Evolutionary conservation across 2,113 vertebrate species (phyloP), one percentile per base, ranked within the genome.

Genomic region (Genyomyrus donnyi): DNA sequence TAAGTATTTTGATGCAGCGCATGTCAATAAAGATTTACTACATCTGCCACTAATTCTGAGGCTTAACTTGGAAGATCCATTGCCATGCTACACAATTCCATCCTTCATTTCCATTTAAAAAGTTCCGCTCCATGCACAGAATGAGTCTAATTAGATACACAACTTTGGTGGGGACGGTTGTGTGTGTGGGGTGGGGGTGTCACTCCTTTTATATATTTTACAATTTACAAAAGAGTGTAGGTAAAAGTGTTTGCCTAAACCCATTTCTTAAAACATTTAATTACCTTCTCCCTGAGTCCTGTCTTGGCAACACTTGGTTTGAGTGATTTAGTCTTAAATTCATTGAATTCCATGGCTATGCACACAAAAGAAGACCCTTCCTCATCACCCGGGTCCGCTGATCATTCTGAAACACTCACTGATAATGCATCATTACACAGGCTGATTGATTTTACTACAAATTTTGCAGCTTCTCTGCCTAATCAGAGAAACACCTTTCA

Each of bases 31-130:
- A 50, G 15, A 52, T 87, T 52, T 31, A 87, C 24, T 52, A 53
- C 49, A 87, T 87, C 85, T 52, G 49, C n/a, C 42, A 6, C 48
- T 45, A 87, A 52, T 48, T 87, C 15, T n/a, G 49, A 35, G 85
- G 85, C 49, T 87, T 52, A 52, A 24, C 85, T 53, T 87, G 84
- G 48, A 49, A 85, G 42, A 42, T 48, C 46, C 84, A 86, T n/a
- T 53, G n/a, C 19, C 15, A 21, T 35, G 85, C 85, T 27, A 31
- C 85, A 53, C 24, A 27, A 10, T 50, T 35, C 85, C 10, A 13
- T 35, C 49, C 85, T 53, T 87, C 85, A 87, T 87, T 87, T 56
- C 85, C 85, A 87, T 87, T 11, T 56, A 87, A 87, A 87, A 87
- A 39, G 85, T 56, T 6, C 27, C 48, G 19, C 31, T 87, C 27